Conservation (phyloP, 2,797 vertebrate species). For the Neosalanx taihuensis region DNA sequence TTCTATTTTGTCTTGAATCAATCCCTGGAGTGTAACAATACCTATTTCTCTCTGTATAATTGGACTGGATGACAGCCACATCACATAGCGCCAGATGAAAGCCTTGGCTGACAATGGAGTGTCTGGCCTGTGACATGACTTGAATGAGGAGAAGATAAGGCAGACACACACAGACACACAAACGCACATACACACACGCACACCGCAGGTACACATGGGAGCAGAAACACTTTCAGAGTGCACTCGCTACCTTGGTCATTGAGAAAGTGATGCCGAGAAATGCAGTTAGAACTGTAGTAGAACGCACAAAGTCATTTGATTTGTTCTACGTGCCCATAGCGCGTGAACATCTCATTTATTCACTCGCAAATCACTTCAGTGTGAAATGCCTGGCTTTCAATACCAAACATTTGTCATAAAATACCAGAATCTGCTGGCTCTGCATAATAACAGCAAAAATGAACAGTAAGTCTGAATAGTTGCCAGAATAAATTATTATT, state of each 20-base stretch:
- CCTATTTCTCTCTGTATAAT: slow-evolving; percentile 81
- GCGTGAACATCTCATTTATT: slow-evolving; percentile 32
- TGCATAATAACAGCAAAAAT: slow-evolving; percentile 49
- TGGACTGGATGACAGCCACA: slow-evolving; percentile 80
- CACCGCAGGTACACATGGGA: slow-evolving; percentile 11
- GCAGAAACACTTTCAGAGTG: slow-evolving; percentile 6
- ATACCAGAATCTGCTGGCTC: slow-evolving; percentile 56
- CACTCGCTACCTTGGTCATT: neutral
- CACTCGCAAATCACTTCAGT: slow-evolving; percentile 32
- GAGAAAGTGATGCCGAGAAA: slow-evolving; percentile 15
- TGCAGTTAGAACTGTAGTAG: neutral
- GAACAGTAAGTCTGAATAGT: slow-evolving; percentile 64
- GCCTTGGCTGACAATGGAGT: slow-evolving; percentile 76
- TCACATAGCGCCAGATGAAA: slow-evolving; percentile 80
- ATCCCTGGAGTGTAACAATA: slow-evolving; percentile 77
- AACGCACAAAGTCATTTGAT: slow-evolving; percentile 32
- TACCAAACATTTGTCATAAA: slow-evolving; percentile 50
- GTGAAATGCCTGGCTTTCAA: slow-evolving; percentile 45
- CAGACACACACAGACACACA: slow-evolving; percentile 36
- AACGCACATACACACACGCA: slow-evolving; percentile 17
- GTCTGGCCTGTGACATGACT: slow-evolving; percentile 80
- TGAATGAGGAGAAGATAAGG: slow-evolving; percentile 74
- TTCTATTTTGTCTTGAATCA: slow-evolving; percentile 80
- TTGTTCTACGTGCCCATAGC: slow-evolving; percentile 30
- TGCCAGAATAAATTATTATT: slow-evolving; percentile 71